Evolutionary conservation across 2,113 vertebrate genomes (phyloP).

Genomic region (zebrafish (Danio rerio)): DNA sequence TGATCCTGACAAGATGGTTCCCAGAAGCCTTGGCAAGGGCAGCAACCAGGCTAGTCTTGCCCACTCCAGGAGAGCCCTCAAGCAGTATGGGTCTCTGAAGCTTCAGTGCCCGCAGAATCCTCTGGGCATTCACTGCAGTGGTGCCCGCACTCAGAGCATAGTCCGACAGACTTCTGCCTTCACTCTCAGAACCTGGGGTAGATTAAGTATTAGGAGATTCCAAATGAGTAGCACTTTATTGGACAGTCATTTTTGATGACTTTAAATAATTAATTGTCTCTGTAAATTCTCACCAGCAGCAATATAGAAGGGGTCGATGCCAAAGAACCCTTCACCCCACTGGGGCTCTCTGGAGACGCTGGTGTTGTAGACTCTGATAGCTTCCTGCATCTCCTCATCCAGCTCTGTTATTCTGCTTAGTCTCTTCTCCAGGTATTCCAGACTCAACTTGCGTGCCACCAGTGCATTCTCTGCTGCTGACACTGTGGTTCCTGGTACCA

Average conservation of each 20-base stretch:
- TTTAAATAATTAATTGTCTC: too few relatives aligned
- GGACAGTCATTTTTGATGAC: too few relatives aligned
- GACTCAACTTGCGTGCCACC: conserved; percentile 82
- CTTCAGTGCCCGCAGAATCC: conserved; percentile 89
- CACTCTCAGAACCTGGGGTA: conserved; percentile 78
- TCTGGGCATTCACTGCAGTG: conserved; percentile 91
- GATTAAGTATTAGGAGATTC: neutral
- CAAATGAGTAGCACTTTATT: too few relatives aligned
- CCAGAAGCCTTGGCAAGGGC: conserved; percentile 94
- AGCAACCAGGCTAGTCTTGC: conserved; percentile 94
- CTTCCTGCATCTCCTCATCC: conserved; percentile 79
- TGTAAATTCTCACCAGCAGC: conserved; percentile 76
- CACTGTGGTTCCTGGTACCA: conserved; percentile 82
- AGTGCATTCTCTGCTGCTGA: conserved; percentile 77
- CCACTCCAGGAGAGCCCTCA: conserved; percentile 96
- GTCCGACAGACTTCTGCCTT: conserved; percentile 76
- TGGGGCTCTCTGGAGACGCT: conserved; percentile 77
- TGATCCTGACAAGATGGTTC: conserved; percentile 92
- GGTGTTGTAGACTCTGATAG: conserved; percentile 86
- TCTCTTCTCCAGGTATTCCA: conserved; percentile 82
- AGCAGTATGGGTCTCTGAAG: conserved; percentile 90
- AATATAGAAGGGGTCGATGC: conserved; percentile 95
- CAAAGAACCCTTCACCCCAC: conserved; percentile 85
- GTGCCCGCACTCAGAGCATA: conserved; percentile 92
- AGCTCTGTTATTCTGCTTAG: conserved; percentile 78